Evolutionary conservation across 37 sponge, comb jelly and placozoan species (phyloP), one percentile per base, ranked within the genome.

Genomic region (Haliclona indistincta): DNA sequence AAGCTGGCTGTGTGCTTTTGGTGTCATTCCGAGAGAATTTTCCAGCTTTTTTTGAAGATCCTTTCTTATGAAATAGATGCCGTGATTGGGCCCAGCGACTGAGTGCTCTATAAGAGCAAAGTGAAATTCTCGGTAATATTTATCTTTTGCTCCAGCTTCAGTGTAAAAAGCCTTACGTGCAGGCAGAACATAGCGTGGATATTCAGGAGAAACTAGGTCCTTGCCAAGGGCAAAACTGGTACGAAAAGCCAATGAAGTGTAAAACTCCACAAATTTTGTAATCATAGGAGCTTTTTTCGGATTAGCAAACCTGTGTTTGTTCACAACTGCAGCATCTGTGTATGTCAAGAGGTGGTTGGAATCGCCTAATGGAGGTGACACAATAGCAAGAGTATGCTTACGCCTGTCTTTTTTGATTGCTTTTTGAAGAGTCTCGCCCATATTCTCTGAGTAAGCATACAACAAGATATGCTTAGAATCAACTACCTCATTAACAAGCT

Each of bases 171-270:
- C 73, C 56, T 34, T 54, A 23, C 37, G 54, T 23, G 73, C 73
- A 51, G 73, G 73, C 4, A 72, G 37, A 54, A 72, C 73, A 72
- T 72, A 72, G 73, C 73, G 73, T 30, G 73, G 56, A 56, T 29
- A 56, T 11, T 29, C 56, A 34, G 73, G 36, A 11, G 15, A 8
- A 17, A 37, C 38, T 39, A 72, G 38, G 43, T 72, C 73, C 20
- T 38, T 6, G 23, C 73, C 54, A 72, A 72, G 35, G 56, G 73
- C 73, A 30, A 34, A 54, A 5, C 39, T 34, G 73, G n/a, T n/a
- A n/a, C n/a, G n/a, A n/a, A n/a, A n/a, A n/a, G n/a, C n/a, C n/a
- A n/a, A n/a, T n/a, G n/a, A 72, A 34, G 73, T 72, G 58, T 72
- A 72, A 56, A 72, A 72, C 7, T 72, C 56, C 73, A 54, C 34